These are phyloP conservation scores for Hydrolagus affinis DNA, from an alignment of 2,113 vertebrate genomes.

Conservation along the genomic window DNA sequence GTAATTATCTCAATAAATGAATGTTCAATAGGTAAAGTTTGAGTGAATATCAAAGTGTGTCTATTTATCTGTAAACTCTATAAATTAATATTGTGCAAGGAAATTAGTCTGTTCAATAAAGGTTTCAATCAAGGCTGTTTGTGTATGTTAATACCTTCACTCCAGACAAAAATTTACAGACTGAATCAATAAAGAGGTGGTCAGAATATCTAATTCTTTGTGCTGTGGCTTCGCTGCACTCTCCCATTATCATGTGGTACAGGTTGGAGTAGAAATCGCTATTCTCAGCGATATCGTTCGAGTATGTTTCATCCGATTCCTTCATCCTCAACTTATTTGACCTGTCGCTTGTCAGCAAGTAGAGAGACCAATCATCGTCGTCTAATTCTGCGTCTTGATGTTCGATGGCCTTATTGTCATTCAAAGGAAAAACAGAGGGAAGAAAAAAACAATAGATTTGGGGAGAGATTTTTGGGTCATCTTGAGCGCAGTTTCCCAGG, in stretches of 20 bases:
- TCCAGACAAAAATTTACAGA: slow-evolving; percentile 63
- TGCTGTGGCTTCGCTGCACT: slow-evolving; percentile 49
- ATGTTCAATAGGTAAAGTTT: not conserved
- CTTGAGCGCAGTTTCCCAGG: no score
- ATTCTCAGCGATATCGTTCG: slow-evolving; percentile 51
- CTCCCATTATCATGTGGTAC: slow-evolving; percentile 70
- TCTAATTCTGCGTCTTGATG: slow-evolving; percentile 36
- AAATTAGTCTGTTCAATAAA: slow-evolving; percentile 9
- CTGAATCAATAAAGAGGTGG: slow-evolving; percentile 51
- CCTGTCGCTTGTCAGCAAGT: slow-evolving; percentile 61
- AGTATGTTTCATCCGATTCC: slow-evolving; percentile 60
- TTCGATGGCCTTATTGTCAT: slow-evolving; percentile 60
- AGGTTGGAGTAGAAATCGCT: slow-evolving; percentile 80
- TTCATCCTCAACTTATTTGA: slow-evolving; percentile 59
- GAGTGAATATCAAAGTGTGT: not conserved
- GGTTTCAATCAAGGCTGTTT: not conserved
- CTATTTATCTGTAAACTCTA: not conserved
- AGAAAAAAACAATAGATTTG: not conserved
- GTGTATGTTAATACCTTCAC: slow-evolving; percentile 66
- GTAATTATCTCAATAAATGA: no score
- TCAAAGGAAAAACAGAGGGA: slow-evolving; percentile 19
- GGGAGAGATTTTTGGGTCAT: no score
- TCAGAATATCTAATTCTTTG: slow-evolving; percentile 38
- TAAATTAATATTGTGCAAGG: not conserved
- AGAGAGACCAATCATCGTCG: slow-evolving; percentile 53